Conservation (phyloP, 2,113 vertebrate species). For the Eonycteris spelaea region DNA sequence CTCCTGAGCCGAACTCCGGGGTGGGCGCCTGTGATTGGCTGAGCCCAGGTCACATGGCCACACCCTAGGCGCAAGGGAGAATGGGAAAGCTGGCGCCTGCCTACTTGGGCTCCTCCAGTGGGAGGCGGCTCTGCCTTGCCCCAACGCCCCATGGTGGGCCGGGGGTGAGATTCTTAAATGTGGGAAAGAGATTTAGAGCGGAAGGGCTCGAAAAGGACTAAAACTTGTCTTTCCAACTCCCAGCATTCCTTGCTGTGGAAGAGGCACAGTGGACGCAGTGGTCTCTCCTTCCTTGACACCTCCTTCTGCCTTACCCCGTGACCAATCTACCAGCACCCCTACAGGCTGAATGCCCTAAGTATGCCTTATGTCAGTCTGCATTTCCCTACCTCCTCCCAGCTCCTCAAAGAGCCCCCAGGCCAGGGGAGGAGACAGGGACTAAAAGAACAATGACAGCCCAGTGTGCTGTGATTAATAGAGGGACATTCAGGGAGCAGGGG, state of each 20-base stretch:
- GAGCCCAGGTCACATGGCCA: not conserved
- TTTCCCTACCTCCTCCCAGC: not conserved
- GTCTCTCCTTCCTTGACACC: not conserved
- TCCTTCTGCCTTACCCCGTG: not conserved
- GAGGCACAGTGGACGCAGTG: not conserved
- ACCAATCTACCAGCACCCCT: not conserved
- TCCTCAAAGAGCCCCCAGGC: not conserved
- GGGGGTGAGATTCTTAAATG: not conserved
- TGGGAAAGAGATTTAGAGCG: not conserved
- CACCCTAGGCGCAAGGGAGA: not conserved
- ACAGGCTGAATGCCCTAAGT: not conserved
- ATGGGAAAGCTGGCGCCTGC: not conserved
- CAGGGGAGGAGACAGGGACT: not conserved
- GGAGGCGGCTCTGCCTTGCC: not conserved
- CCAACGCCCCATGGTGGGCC: fast-evolving
- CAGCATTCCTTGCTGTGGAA: not conserved
- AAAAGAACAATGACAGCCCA: not conserved
- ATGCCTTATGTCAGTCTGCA: fast-evolving
- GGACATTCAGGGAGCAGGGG: too few species aligned
- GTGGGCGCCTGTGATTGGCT: not conserved
- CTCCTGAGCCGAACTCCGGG: not conserved
- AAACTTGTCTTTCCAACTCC: not conserved
- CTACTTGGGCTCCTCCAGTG: not conserved
- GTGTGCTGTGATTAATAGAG: not conserved
- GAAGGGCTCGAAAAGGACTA: not conserved